Percentiles rank a stretch among this genome's conserved stretches.
Conservation (phyloP, 2,888 invertebrate genomes). For the Altica lythri region DNA sequence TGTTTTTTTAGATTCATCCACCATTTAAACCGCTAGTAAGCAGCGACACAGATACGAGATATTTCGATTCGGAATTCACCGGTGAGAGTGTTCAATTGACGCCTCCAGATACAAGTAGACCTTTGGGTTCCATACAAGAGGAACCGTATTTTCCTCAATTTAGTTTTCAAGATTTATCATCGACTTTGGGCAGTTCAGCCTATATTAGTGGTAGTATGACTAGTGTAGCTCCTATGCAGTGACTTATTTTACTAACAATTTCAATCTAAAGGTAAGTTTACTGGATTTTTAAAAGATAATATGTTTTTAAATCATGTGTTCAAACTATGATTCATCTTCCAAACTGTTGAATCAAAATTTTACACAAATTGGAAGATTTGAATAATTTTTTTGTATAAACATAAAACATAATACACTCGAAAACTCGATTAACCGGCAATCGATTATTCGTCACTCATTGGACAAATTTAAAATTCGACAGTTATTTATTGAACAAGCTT, state of each 20-base stretch:
- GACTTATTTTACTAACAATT: slow-evolving; percentile 35
- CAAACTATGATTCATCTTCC: background rate
- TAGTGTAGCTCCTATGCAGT: slow-evolving; percentile 59
- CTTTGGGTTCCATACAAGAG: slow-evolving; percentile 69
- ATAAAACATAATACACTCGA: too few relatives aligned
- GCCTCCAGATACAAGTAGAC: slow-evolving; percentile 77
- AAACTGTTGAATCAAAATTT: background rate
- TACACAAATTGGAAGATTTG: too few relatives aligned
- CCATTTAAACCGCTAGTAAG: slow-evolving; percentile 93
- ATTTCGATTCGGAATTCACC: slow-evolving; percentile 98
- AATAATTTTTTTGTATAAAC: too few relatives aligned
- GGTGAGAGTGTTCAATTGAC: slow-evolving; percentile 96
- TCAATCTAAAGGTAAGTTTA: slow-evolving; percentile 17
- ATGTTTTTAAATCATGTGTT: background rate
- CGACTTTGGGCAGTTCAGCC: slow-evolving; percentile 67
- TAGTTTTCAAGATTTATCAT: slow-evolving; percentile 76
- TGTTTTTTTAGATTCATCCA: slow-evolving; percentile 74
- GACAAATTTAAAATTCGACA: too few relatives aligned
- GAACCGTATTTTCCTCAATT: slow-evolving; percentile 80
- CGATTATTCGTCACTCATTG: too few relatives aligned
- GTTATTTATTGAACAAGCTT: too few relatives aligned
- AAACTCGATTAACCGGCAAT: too few relatives aligned
- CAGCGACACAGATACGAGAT: slow-evolving; percentile 94
- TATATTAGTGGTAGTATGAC: slow-evolving; percentile 68
- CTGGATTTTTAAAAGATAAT: background rate